These are phyloP conservation scores for Micronycteris hirsuta DNA, from an alignment of 2,113 vertebrate genomes.

Conservation along the genomic window DNA sequence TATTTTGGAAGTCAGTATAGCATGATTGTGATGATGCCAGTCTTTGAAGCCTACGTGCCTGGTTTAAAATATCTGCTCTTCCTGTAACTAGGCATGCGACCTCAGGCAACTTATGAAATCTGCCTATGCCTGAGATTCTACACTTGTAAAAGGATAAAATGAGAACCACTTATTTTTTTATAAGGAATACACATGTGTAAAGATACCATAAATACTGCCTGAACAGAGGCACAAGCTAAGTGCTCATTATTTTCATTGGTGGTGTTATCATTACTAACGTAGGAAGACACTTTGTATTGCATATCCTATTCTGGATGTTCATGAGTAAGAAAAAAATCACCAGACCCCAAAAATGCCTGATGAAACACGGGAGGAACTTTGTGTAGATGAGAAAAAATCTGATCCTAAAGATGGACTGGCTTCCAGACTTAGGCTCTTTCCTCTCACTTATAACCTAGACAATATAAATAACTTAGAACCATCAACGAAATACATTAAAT, in stretches of 20 bases:
- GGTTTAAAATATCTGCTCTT: not conserved
- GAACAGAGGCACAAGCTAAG: not conserved
- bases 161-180: not conserved
- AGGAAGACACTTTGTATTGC: not conserved
- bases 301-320: not conserved
- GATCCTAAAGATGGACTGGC: not conserved
- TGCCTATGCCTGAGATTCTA: not conserved
- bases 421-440: not conserved
- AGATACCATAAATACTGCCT: not conserved
- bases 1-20: not conserved
- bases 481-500: slow-evolving; percentile 44
- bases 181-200: not conserved
- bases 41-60: not conserved
- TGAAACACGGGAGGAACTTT: not conserved
- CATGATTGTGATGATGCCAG: not conserved
- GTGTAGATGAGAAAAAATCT: not conserved
- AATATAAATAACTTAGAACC: slow-evolving; percentile 46
- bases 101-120: not conserved
- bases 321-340: not conserved
- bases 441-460: not conserved
- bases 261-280: not conserved
- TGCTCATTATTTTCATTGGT: not conserved
- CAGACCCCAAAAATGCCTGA: not conserved
- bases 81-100: not conserved
- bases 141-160: not conserved